Evolutionary conservation across 2,113 vertebrate species (phyloP), one percentile per base, ranked within the genome.

Genomic region (Chionis minor): DNA sequence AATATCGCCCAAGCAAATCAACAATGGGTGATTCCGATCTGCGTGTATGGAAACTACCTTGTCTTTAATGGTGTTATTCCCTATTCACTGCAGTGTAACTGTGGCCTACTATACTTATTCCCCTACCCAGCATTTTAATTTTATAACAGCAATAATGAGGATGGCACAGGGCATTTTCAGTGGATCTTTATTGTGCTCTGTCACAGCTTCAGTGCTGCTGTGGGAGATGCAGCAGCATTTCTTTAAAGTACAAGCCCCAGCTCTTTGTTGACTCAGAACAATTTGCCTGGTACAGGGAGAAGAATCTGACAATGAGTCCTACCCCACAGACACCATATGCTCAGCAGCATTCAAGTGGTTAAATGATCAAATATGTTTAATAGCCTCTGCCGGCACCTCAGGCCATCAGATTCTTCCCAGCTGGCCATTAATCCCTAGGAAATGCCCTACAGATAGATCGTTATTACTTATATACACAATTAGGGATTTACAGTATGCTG

Each of bases 61-160:
- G 56, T 44, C 49, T 87, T 74, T 89, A 94, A 85, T 1, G 4
- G 32, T 58, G 44, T 54, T 81, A 65, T 77, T 91, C 84, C 73
- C 78, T 65, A 14, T 80, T 96, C 90, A 85, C 44, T 85, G 62
- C 66, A 38, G 33, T 33, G 16, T 78, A 66, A 74, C 52, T 79
- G 35, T 75, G 85, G 15, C 59, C 51, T 65, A 63, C 49, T 92
- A 14, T 51, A 56, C 69, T 67, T 84, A 92, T 84, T 92, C 63
- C 61, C 51, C n/a, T 88, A 70, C 42, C 45, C 9, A 44, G 28
- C 54, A 81, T 82, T 95, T 88, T 30, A 83, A 71, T 96, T 92
- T 96, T 92, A 87, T 72, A 75, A 65, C 35, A 45, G 54, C 65
- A 89, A 61, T 94, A 95, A 94, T 69, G 92, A 75, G n/a, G 20